phyloP scores from a whole-genome alignment of 2,797 vertebrate species.

The Melanotaenia trifasciata region DNA sequence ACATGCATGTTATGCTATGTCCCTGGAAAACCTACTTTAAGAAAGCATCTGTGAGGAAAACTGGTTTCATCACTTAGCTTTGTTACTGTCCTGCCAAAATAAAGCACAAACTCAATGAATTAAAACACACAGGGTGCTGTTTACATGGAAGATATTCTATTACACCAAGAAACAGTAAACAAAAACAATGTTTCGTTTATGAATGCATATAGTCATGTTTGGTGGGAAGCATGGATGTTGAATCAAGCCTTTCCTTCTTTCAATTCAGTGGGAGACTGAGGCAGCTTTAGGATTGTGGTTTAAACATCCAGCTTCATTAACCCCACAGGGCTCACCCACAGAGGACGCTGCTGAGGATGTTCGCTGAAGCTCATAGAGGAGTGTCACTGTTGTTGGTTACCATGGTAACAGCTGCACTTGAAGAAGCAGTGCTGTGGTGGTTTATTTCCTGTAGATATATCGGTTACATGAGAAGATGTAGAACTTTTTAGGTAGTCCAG shows the following conservation, averaged over 20 bases:
- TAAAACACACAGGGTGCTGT: slow-evolving; percentile 8
- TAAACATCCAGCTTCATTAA: slow-evolving; percentile 39
- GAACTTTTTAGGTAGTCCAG: no score
- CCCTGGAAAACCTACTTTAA: slow-evolving; percentile 30
- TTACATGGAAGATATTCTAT: slow-evolving; percentile 16
- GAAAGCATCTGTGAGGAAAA: slow-evolving; percentile 27
- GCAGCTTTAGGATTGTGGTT: not conserved
- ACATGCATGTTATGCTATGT: slow-evolving; percentile 8
- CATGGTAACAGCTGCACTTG: slow-evolving; percentile 38
- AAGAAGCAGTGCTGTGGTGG: not conserved
- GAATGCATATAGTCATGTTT: slow-evolving; percentile 41
- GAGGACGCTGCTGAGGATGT: slow-evolving; percentile 7
- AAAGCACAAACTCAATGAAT: slow-evolving; percentile 32
- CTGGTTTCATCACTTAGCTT: slow-evolving; percentile 18
- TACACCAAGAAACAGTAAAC: slow-evolving; percentile 20
- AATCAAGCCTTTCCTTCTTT: slow-evolving; percentile 35
- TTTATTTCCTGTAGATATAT: not conserved
- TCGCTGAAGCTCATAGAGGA: not conserved
- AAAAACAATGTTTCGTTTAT: slow-evolving; percentile 48
- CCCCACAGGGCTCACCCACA: slow-evolving; percentile 12
- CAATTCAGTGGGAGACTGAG: slow-evolving; percentile 16
- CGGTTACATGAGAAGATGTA: not conserved
- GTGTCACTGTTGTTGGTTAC: slow-evolving; percentile 23
- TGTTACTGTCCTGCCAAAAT: slow-evolving; percentile 8
- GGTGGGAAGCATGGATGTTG: slow-evolving; percentile 25